phyloP scores from a whole-genome alignment of 2,113 vertebrate genomes.

The Mus pahari region DNA sequence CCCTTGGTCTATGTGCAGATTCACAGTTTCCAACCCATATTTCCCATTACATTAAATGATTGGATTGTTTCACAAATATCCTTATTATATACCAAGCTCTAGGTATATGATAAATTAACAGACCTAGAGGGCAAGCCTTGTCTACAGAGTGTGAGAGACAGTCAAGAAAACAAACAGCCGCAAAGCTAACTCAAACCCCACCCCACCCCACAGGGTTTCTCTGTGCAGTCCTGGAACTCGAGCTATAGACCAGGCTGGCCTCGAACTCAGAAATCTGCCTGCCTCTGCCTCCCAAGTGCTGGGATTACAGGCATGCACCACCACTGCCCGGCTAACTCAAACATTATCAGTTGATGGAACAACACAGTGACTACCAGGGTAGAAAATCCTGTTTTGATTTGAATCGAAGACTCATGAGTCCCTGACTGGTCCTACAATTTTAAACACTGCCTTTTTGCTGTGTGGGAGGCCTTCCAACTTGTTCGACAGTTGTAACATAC shows the following conservation, averaged over 20 bases:
- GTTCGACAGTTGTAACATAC: neutral
- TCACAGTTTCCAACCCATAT: neutral
- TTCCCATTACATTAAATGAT: neutral
- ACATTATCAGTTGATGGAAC: neutral
- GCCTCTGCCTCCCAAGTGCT: no score
- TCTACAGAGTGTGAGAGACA: neutral
- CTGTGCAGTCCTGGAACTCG: no score
- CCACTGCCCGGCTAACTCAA: neutral
- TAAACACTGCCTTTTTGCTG: neutral
- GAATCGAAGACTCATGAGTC: neutral
- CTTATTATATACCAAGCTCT: neutral
- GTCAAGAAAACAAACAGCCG: neutral
- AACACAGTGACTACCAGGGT: neutral
- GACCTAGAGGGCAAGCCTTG: neutral
- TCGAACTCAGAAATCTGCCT: no score
- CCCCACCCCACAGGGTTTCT: no score
- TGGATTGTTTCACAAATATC: neutral
- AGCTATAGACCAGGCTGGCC: no score
- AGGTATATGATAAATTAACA: slow-evolving; percentile 2
- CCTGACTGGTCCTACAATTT: neutral
- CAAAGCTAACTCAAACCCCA: no score
- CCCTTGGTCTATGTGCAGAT: no score
- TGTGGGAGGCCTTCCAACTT: slow-evolving; percentile 7
- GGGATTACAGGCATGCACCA: no score
- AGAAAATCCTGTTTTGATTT: neutral